Percentiles rank a stretch among this genome's conserved stretches.
These are phyloP conservation scores for Atherinosoma microstoma DNA, from an alignment of 2,797 vertebrate genomes.

Conservation along the genomic window DNA sequence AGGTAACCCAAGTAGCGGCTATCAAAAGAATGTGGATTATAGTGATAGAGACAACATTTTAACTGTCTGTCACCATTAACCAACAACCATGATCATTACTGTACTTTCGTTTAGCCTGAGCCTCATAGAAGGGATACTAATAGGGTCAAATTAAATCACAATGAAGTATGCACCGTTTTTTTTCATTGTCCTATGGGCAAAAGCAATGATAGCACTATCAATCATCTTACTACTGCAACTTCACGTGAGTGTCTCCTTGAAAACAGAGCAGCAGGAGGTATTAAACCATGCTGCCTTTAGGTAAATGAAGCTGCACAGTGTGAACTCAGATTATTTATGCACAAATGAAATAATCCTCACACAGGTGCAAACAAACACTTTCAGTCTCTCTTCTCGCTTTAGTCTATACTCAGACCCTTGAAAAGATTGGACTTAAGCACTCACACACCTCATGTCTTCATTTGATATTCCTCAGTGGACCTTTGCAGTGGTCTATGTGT, in stretches of 20 bases:
- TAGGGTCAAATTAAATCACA: constrained; percentile 52
- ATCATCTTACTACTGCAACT: constrained; percentile 49
- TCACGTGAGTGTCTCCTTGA: constrained; percentile 57
- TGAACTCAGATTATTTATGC: constrained; percentile 44
- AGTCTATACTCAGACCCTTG: constrained; percentile 1
- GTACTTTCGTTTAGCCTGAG: background rate
- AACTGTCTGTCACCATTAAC: background rate
- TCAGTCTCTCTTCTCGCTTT: background rate
- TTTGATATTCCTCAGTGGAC: constrained; percentile 51
- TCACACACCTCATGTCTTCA: constrained; percentile 16
- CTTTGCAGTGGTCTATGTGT: constrained; percentile 25
- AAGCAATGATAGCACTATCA: constrained; percentile 41
- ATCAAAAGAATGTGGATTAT: constrained; percentile 3
- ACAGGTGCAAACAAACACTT: constrained; percentile 21
- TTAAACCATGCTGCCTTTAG: constrained; percentile 20
- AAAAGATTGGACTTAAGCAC: constrained; percentile 1
- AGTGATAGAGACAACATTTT: background rate
- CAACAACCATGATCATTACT: background rate
- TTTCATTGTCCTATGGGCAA: constrained; percentile 38
- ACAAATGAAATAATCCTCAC: constrained; percentile 28
- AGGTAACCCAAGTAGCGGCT: constrained; percentile 78
- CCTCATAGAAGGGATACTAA: constrained; percentile 11
- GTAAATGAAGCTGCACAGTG: constrained; percentile 13
- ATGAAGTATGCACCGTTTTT: constrained; percentile 29
- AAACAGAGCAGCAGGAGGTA: constrained; percentile 40